Percentiles rank a stretch among this genome's conserved stretches.
Conservation (phyloP, 2,888 invertebrate species). For the Ophion slaviceki region DNA sequence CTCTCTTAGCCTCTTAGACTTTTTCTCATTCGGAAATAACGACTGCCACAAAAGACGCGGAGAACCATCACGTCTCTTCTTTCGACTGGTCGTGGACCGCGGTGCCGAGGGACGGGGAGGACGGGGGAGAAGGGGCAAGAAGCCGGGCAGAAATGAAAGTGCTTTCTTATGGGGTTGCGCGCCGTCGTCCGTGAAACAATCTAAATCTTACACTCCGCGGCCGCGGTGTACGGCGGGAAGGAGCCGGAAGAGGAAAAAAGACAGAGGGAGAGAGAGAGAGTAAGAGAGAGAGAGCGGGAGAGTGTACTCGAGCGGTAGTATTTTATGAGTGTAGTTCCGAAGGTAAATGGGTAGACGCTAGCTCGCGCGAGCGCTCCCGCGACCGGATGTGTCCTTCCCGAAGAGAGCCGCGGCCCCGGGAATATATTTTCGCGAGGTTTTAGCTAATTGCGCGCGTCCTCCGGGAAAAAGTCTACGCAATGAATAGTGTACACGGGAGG, state of each 20-base stretch:
- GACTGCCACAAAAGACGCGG: constrained; percentile 50
- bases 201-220: constrained; percentile 70
- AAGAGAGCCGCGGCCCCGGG: constrained; percentile 3
- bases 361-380: constrained; percentile 41
- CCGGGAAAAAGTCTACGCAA: constrained; percentile 20
- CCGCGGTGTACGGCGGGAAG: constrained; percentile 26
- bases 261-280: background rate
- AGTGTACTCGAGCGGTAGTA: constrained; percentile 47
- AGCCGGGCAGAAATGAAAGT: constrained; percentile 69
- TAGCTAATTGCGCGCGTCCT: constrained; percentile 69
- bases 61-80: constrained; percentile 37
- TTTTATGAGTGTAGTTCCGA: constrained; percentile 71
- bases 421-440: constrained; percentile 62
- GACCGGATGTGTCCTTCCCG: constrained; percentile 55
- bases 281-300: constrained; percentile 15
- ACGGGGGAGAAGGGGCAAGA: constrained; percentile 57
- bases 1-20: constrained; percentile 7
- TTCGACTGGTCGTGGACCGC: constrained; percentile 25
- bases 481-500: constrained; percentile 25
- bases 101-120: background rate
- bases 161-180: constrained; percentile 69
- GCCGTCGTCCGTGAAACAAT: constrained; percentile 70
- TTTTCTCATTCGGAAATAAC: constrained; percentile 55
- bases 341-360: constrained; percentile 66
- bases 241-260: background rate